Conservation (phyloP, 1,140 invertebrate species). For the Oryctes rhinoceros region DNA sequence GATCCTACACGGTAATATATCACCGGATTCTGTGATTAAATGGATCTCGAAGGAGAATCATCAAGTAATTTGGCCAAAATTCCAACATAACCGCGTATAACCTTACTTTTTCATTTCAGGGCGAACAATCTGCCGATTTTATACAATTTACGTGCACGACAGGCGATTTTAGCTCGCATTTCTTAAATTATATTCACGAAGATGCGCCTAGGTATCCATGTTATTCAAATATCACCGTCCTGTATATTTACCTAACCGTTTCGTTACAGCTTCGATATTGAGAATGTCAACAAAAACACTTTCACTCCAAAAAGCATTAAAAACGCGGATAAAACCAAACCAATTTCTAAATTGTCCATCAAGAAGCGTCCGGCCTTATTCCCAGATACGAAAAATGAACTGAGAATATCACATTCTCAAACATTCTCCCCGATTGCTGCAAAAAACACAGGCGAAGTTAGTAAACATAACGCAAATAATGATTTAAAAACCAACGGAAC, state of each 20-base stretch:
- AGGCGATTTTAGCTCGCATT: conserved; percentile 56
- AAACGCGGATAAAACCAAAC: neutral
- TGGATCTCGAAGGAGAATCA: conserved; percentile 45
- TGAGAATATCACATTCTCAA: conserved; percentile 28
- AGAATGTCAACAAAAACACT: conserved; percentile 31
- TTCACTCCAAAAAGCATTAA: conserved; percentile 47
- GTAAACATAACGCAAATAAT: neutral
- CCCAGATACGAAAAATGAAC: neutral
- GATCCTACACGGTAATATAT: conserved; percentile 43
- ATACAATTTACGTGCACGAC: conserved; percentile 49
- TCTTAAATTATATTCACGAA: conserved; percentile 59
- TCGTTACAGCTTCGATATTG: conserved; percentile 13
- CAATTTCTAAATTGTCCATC: neutral
- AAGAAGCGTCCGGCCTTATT: conserved; percentile 43
- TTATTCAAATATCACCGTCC: conserved; percentile 12
- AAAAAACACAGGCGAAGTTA: neutral
- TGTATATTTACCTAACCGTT: neutral
- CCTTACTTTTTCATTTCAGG: conserved; percentile 45
- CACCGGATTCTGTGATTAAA: conserved; percentile 42
- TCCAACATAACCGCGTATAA: conserved; percentile 34
- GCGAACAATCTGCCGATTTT: neutral
- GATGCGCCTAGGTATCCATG: conserved; percentile 48
- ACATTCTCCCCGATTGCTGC: neutral
- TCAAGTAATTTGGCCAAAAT: conserved; percentile 42
- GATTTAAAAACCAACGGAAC: conserved; percentile 16